Base-by-base conservation (phyloP, 1,140 invertebrate genomes). In the Eriosoma lanigerum region DNA sequence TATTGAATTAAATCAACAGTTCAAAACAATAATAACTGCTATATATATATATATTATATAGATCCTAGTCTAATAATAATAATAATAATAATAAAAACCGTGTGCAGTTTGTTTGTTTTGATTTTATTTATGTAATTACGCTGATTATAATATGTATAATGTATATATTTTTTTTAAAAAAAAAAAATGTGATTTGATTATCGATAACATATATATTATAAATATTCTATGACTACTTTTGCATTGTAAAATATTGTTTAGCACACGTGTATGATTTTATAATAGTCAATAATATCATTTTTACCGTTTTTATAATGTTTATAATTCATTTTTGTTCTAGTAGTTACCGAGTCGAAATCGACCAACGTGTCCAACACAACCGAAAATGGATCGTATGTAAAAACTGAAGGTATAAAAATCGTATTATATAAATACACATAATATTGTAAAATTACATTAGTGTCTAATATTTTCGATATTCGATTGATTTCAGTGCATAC, bases 321-420 rank as follows among this genome's bases (percentile, higher is more conserved):
- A 44, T 12, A 8, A 46, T 70, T 46, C 19, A 52, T n/a, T 62
- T 78, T 44, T 78, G 75, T 78, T 78, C 8, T 17, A 78, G 75
- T 62, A 48, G 38, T 56, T 15, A 29, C 46, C 48, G 29, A 81
- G 9, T 24, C 32, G 24, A 62, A 26, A 17, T 29, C 56, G 56
- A 24, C 75, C 21, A 62, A 3, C 24, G 75, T 60, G 54, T 60
- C 75, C 38, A 60, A 15, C 21, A 60, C 60, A 26, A 78, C 75
- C 56, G 56, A 29, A 46, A 46, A 3, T 21, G 38, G 73, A 8
- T 76, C 73, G 38, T 60, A 76, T 46, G 72, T 81, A 44, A 82
- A 82, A 82, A 81, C 82, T 19, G 66, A 70, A 70, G 66, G 66
- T 70, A 70, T n/a, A n/a, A n/a, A n/a, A n/a, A n/a, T 5, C 32